Base-by-base conservation (phyloP, 2,113 vertebrate genomes). In the Anguilla rostrata region DNA sequence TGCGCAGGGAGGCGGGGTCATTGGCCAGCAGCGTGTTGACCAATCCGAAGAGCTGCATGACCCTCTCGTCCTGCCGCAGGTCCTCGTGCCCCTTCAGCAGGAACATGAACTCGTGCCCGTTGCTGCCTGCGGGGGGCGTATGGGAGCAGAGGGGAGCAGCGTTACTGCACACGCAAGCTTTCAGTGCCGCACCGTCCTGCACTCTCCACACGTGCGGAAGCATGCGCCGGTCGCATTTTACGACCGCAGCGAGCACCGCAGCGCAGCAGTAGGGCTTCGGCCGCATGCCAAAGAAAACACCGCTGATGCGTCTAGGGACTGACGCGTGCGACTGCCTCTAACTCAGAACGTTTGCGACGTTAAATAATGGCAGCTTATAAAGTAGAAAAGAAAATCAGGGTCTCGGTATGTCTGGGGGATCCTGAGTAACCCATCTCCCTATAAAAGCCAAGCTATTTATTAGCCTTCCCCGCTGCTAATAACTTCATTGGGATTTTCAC, bases 61-160 rank as follows among this genome's bases (percentile, higher is more conserved):
- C 98, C 84, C 98, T 95, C 29, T 99, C 98, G 3, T 99, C 98
- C 90, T 99, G 98, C 56, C 98, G 95, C 86, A 99, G 96, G 91
- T 99, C 98, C 83, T 99, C 98, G 0, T 99, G 98, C 86, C 98
- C 98, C 93, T 99, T 99, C 92, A 99, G 94, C 87, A 99, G 97
- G 95, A 99, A 99, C 86, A 99, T 99, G 92, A 99, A 99, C 93
- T 99, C 98, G 0, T 99, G 97, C 85, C 98, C 98, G 0, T 99
- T 99, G 92, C 98, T 99, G 85, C 98, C 98, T 99, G 95, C 16
- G 88, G 91, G 89, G 87, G 88, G 87, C 86, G 5, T 40, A 75
- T 84, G 63, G 83, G 85, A 87, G 79, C 86, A 6, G 43, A 75
- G 85, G 63, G 83, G 85, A 87, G 79, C 83, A 82, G 78, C 9